Percentiles rank a stretch among this genome's conserved stretches.
Evolutionary conservation across 2,797 vertebrate species (phyloP).

Genomic region (Rhabdophis nuchalis): DNA sequence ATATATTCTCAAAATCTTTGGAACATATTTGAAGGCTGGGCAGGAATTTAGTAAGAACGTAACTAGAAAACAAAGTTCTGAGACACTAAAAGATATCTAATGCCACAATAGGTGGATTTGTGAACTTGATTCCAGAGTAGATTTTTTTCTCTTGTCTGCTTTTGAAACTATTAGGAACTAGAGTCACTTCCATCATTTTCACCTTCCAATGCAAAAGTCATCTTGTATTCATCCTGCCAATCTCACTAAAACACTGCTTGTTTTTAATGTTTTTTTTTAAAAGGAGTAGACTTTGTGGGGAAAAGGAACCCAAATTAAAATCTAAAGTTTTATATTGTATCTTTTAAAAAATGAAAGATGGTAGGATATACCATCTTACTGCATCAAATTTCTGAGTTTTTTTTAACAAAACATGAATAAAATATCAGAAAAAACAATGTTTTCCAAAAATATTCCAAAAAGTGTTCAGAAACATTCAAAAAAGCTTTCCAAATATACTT

Average conservation of each 20-base stretch:
- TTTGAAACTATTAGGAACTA: not conserved
- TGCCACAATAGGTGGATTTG: not conserved
- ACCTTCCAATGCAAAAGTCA: not conserved
- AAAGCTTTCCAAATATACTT: not conserved
- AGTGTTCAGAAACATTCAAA: not conserved
- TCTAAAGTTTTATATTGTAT: not conserved
- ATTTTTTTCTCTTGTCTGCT: not conserved
- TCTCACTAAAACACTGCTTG: not conserved
- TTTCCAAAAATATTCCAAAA: not conserved
- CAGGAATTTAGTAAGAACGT: too few relatives aligned
- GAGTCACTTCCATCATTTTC: not conserved
- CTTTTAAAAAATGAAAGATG: not conserved
- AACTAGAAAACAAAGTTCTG: not conserved
- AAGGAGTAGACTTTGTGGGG: not conserved
- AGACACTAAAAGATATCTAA: not conserved
- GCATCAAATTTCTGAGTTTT: not conserved
- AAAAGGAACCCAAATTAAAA: not conserved
- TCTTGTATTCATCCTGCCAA: not conserved
- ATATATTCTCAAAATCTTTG: not conserved
- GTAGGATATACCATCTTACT: not conserved
- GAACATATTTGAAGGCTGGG: not conserved
- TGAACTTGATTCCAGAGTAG: not conserved
- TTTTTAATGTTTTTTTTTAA: not conserved
- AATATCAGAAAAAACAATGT: not conserved
- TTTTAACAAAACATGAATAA: not conserved